phyloP scores from a whole-genome alignment of 2,113 vertebrate species.

The Albula glossodonta region DNA sequence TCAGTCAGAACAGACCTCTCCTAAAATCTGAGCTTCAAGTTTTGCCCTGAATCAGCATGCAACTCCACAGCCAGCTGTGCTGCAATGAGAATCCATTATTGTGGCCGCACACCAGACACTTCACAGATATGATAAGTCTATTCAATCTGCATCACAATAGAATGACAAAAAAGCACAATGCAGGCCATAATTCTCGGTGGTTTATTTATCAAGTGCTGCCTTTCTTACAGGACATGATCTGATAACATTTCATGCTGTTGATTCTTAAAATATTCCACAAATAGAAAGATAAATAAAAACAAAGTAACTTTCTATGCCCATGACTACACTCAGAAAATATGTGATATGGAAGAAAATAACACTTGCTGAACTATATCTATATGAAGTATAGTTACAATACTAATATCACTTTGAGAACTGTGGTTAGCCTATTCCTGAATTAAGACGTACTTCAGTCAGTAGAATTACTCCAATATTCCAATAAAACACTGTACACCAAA shows the following conservation, averaged over 20 bases:
- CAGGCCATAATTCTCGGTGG: not conserved
- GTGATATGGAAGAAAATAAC: not conserved
- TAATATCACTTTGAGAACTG: too few relatives aligned
- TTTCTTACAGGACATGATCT: not conserved
- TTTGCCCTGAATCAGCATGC: not conserved
- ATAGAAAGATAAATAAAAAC: not conserved
- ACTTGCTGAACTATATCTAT: not conserved
- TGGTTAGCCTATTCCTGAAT: too few relatives aligned
- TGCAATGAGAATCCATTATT: not conserved
- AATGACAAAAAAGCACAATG: not conserved
- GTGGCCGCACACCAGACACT: not conserved
- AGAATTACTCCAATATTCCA: too few relatives aligned
- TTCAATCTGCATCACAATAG: slow-evolving; percentile 21
- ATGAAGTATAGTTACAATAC: too few relatives aligned
- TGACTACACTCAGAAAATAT: not conserved
- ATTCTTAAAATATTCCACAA: not conserved
- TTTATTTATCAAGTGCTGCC: not conserved
- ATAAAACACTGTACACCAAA: too few relatives aligned
- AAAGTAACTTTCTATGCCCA: not conserved
- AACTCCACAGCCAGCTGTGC: not conserved
- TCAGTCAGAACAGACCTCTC: slow-evolving; percentile 21
- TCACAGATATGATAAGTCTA: slow-evolving; percentile 6
- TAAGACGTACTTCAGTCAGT: too few relatives aligned
- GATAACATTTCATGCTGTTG: not conserved
- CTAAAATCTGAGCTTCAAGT: not conserved